Percentiles rank a stretch among this genome's conserved stretches.
phyloP scores from a whole-genome alignment of 2,888 invertebrate species.

The Sarcophaga caerulescens region DNA sequence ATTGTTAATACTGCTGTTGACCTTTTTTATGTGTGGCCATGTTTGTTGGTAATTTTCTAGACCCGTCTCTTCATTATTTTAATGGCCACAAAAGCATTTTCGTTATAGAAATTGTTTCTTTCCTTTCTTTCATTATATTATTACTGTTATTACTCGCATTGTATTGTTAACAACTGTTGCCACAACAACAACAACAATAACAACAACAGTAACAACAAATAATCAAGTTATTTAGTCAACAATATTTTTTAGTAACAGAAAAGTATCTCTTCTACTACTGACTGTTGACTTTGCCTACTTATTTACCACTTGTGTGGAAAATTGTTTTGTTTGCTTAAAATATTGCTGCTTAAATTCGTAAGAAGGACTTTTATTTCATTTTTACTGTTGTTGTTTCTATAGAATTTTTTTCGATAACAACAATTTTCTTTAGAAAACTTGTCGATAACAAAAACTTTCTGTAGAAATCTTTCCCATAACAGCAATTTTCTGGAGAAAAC shows the following conservation, averaged over 20 bases:
- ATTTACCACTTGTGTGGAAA: conserved; percentile 53
- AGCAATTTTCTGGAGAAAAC: no score
- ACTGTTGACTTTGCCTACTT: conserved; percentile 1
- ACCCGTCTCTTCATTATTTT: conserved; percentile 50
- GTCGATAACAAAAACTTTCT: no score
- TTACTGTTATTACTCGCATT: conserved; percentile 26
- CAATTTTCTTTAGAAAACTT: no score
- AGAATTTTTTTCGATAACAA: no score
- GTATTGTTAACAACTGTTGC: conserved; percentile 27
- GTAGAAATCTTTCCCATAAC: no score
- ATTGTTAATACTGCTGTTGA: not conserved
- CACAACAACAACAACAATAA: conserved; percentile 1
- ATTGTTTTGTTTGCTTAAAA: conserved; percentile 51
- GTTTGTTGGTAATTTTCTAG: not conserved
- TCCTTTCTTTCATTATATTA: not conserved
- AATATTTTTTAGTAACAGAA: conserved; percentile 7
- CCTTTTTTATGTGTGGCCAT: not conserved
- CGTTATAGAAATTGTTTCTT: not conserved
- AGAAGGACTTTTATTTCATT: no score
- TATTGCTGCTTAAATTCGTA: no score
- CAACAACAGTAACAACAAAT: not conserved
- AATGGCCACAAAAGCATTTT: conserved; percentile 46
- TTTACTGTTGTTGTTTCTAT: no score
- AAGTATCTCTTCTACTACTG: conserved; percentile 16
- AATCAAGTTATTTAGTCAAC: conserved; percentile 46